phyloP scores from a whole-genome alignment of 2,797 vertebrate species.

The Thunnus albacares region DNA sequence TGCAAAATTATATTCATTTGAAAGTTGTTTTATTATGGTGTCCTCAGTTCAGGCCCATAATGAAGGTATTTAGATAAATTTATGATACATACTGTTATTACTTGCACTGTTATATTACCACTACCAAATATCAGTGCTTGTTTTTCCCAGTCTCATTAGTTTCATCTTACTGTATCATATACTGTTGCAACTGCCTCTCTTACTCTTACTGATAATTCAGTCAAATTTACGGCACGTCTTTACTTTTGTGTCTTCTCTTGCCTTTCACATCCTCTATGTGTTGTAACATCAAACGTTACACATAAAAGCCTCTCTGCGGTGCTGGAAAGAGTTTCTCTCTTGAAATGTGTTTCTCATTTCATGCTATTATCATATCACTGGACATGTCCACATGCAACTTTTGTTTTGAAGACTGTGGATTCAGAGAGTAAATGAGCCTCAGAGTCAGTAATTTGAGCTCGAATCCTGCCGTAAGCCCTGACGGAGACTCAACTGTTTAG shows the following conservation, averaged over 20 bases:
- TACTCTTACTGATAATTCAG: slow-evolving; percentile 9
- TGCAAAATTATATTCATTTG: slow-evolving; percentile 16
- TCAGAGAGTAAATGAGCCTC: slow-evolving; percentile 83
- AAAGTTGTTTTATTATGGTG: slow-evolving; percentile 45
- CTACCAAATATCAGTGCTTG: background rate
- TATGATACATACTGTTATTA: background rate
- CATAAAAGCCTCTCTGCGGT: slow-evolving; percentile 67
- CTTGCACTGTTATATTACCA: background rate
- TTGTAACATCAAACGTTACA: slow-evolving; percentile 72
- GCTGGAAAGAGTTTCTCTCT: slow-evolving; percentile 64
- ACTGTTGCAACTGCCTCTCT: slow-evolving; percentile 3
- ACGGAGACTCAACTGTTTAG: slow-evolving; percentile 72
- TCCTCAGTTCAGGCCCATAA: slow-evolving; percentile 18
- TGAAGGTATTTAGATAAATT: background rate
- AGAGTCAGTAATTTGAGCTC: slow-evolving; percentile 82
- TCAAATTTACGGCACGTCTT: slow-evolving; percentile 42
- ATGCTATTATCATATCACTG: slow-evolving; percentile 83
- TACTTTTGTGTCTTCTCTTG: slow-evolving; percentile 41
- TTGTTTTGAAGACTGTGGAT: slow-evolving; percentile 81
- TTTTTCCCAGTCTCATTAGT: background rate
- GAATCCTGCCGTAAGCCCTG: slow-evolving; percentile 78
- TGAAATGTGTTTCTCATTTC: slow-evolving; percentile 86
- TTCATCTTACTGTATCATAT: background rate
- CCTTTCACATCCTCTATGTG: slow-evolving; percentile 60
- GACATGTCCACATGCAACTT: slow-evolving; percentile 81